Conservation (phyloP, 2,797 vertebrate species). For the Aotus griseimembra region DNA sequence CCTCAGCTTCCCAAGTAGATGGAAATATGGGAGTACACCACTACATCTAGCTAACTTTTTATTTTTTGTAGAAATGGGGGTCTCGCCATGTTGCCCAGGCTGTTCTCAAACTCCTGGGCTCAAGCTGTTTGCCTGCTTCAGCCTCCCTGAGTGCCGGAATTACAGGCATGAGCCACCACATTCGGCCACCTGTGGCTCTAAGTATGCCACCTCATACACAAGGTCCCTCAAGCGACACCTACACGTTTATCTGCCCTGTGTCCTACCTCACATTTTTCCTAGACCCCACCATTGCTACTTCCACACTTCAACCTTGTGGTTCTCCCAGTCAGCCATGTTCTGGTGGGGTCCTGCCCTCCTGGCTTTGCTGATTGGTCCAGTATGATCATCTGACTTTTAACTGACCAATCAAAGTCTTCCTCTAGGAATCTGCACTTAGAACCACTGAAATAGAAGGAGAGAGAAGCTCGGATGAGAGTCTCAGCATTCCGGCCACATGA, state of each 20-base stretch:
- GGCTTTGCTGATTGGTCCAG: not conserved
- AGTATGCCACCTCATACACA: not conserved
- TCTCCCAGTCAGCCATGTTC: not conserved
- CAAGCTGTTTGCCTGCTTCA: not conserved
- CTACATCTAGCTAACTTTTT: not conserved
- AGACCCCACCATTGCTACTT: not conserved
- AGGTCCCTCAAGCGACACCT: not conserved
- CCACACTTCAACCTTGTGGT: not conserved
- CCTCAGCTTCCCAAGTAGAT: not conserved
- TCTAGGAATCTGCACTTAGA: not conserved
- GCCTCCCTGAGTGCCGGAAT: not conserved
- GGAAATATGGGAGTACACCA: not conserved
- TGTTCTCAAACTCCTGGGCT: not conserved
- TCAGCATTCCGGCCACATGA: fast-evolving
- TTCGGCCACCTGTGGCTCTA: not conserved
- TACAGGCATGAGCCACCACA: not conserved
- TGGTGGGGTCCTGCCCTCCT: not conserved
- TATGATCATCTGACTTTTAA: not conserved
- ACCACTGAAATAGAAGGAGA: not conserved
- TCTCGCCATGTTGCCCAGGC: not conserved
- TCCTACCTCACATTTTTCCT: not conserved
- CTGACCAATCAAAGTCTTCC: not conserved
- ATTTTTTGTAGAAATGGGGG: not conserved
- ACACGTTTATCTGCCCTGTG: not conserved
- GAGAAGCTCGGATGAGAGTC: not conserved